Conservation (phyloP, 1,140 invertebrate species). For the Thrips palmi region DNA sequence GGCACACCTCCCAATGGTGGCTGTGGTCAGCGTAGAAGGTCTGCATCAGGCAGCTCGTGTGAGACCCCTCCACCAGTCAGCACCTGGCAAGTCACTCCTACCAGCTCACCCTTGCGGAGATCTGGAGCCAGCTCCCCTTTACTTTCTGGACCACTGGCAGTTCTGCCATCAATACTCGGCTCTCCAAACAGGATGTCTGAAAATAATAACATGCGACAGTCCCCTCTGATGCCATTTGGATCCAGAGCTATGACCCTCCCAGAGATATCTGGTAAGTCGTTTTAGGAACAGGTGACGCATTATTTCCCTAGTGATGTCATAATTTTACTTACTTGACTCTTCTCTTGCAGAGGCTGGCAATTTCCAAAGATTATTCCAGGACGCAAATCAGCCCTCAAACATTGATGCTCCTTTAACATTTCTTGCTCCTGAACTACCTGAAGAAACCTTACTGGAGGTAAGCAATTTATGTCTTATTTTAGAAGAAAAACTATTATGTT, state of each 20-base stretch:
- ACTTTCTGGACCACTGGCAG: constrained; percentile 34
- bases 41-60: constrained; percentile 40
- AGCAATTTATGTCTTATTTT: constrained; percentile 16
- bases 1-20: constrained; percentile 68
- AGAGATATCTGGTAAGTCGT: too few species aligned
- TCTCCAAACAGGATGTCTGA: constrained; percentile 33
- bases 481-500: not conserved
- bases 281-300: too few species aligned
- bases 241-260: constrained; percentile 56
- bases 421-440: constrained; percentile 75
- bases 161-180: constrained; percentile 37
- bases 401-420: constrained; percentile 44
- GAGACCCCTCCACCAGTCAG: constrained; percentile 60
- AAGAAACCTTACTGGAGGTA: constrained; percentile 85
- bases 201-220: constrained; percentile 38
- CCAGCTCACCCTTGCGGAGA: constrained; percentile 46
- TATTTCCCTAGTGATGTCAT: too few species aligned
- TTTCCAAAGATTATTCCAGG: constrained; percentile 33
- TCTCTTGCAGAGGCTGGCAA: constrained; percentile 32
- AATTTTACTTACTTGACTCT: too few species aligned
- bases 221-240: constrained; percentile 40
- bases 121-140: constrained; percentile 48
- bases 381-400: constrained; percentile 24
- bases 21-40: constrained; percentile 35
- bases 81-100: constrained; percentile 57